phyloP scores from a whole-genome alignment of 2,113 vertebrate genomes.

The Orientallactaga bullata region DNA sequence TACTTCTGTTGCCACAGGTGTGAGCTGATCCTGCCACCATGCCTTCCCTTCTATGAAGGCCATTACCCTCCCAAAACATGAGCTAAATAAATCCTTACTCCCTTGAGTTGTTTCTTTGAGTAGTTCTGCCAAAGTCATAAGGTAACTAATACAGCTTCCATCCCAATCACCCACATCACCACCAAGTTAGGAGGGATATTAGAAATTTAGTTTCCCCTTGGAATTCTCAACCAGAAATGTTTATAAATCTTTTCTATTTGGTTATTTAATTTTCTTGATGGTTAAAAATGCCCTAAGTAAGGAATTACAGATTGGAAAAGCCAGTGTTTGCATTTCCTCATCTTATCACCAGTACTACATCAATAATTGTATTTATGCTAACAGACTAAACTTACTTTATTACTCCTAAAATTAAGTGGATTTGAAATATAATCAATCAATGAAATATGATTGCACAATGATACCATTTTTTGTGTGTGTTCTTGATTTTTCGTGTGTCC shows the following conservation, averaged over 20 bases:
- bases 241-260: background rate
- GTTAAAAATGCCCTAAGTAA: conserved; percentile 12
- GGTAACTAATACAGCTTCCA: background rate
- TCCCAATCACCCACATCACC: background rate
- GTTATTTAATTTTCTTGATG: conserved; percentile 22
- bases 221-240: background rate
- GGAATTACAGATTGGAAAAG: conserved; percentile 23
- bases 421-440: conserved; percentile 46
- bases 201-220: conserved; percentile 28
- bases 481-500: conserved; percentile 15
- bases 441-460: conserved; percentile 30
- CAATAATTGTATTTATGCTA: conserved; percentile 30
- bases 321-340: conserved; percentile 17
- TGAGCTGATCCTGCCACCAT: background rate
- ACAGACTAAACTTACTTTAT: background rate
- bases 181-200: background rate
- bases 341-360: background rate
- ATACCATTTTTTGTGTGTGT: conserved; percentile 54
- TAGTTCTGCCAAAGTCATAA: background rate
- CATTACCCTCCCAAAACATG: background rate
- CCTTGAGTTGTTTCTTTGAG: too few relatives aligned
- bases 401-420: conserved; percentile 15
- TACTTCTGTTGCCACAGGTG: background rate
- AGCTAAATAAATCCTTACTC: background rate
- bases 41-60: background rate